phyloP scores from a whole-genome alignment of 2,797 vertebrate species.

The Protonibea diacanthus region DNA sequence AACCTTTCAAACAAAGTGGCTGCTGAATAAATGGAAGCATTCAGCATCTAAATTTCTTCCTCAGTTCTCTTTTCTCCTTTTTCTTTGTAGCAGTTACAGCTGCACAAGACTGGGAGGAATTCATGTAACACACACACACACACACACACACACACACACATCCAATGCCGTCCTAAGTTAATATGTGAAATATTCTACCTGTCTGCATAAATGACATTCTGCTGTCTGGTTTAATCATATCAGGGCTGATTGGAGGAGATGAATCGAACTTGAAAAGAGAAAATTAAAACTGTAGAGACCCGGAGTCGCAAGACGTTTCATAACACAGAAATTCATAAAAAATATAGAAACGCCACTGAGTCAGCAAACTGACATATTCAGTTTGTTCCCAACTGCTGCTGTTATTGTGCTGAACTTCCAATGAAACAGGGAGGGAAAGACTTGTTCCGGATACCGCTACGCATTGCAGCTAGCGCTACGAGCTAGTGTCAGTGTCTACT shows the following conservation, averaged over 20 bases:
- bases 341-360: too few relatives aligned
- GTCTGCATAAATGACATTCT: neutral
- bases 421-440: too few relatives aligned
- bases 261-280: neutral
- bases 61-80: neutral
- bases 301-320: neutral
- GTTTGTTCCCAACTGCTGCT: neutral
- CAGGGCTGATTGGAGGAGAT: neutral
- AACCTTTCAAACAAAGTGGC: slow-evolving; percentile 26
- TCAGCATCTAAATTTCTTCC: slow-evolving; percentile 7
- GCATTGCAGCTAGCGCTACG: too few relatives aligned
- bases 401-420: neutral
- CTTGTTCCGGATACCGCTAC: too few relatives aligned
- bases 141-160: too few relatives aligned
- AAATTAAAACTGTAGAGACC: slow-evolving; percentile 4
- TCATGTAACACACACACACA: neutral
- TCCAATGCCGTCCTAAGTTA: neutral
- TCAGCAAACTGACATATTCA: neutral
- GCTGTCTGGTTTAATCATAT: slow-evolving; percentile 2
- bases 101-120: neutral
- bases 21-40: slow-evolving; percentile 17
- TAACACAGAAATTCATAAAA: neutral
- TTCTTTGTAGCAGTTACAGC: slow-evolving; percentile 1
- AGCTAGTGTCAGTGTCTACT: too few relatives aligned
- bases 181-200: neutral